phyloP scores from a whole-genome alignment of 2,797 vertebrate species.

The Halcyon badia region DNA sequence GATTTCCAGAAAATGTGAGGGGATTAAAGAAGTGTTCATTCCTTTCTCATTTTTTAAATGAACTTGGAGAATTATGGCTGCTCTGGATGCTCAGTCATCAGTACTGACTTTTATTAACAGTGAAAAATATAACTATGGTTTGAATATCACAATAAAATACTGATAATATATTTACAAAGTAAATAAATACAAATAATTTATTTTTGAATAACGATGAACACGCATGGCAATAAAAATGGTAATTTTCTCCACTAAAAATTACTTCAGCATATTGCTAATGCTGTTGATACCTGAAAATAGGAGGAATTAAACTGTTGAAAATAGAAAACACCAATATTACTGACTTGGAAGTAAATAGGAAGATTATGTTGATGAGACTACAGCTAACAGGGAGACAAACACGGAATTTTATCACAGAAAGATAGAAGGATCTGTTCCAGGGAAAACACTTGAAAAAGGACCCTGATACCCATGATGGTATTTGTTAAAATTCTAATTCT shows the following conservation, averaged over 20 bases:
- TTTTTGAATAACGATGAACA: background rate
- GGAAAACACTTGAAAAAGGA: background rate
- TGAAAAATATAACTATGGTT: background rate
- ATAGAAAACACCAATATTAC: background rate
- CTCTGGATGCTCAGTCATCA: background rate
- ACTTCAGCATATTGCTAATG: background rate
- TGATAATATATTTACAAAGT: background rate
- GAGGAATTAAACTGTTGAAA: background rate
- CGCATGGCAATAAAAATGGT: background rate
- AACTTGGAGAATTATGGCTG: background rate
- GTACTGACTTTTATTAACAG: background rate
- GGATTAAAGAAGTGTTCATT: background rate
- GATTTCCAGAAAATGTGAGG: background rate
- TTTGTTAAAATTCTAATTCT: background rate
- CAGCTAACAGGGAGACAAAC: background rate
- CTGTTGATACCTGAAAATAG: background rate
- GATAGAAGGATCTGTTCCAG: background rate
- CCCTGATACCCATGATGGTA: background rate
- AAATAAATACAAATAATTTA: background rate
- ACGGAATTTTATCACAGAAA: background rate
- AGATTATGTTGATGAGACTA: background rate
- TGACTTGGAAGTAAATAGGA: background rate
- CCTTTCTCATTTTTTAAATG: background rate
- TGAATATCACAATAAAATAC: background rate
- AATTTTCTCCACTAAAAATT: background rate